Conservation (phyloP, 2,113 vertebrate species). For the Gavialis gangeticus region DNA sequence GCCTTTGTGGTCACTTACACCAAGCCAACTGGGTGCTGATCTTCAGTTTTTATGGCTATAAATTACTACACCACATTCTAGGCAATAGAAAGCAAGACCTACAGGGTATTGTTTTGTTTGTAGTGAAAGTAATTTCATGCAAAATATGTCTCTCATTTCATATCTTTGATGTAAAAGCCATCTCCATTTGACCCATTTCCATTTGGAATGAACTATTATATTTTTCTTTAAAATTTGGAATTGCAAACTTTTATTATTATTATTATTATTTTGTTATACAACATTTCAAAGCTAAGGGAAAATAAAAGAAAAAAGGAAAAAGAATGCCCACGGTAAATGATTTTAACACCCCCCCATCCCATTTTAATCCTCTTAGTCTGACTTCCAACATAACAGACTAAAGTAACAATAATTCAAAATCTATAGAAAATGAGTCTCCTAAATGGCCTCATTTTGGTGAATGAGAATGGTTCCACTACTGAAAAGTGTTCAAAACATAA, state of each 20-base stretch:
- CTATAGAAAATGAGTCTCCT: too few species aligned
- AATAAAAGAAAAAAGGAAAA: too few species aligned
- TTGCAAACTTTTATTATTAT: not conserved
- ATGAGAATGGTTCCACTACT: too few species aligned
- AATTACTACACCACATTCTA: not conserved
- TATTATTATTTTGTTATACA: not conserved
- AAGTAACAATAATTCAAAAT: too few species aligned
- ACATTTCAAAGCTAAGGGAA: not conserved
- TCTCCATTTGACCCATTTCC: not conserved
- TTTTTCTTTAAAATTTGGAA: not conserved
- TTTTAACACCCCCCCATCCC: too few species aligned
- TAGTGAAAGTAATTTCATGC: not conserved
- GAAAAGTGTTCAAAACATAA: too few species aligned
- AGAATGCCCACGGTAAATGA: too few species aligned
- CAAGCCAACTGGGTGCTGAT: not conserved
- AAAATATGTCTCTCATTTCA: fast-evolving
- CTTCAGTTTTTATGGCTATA: fast-evolving
- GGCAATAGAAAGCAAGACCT: not conserved
- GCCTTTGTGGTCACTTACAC: not conserved
- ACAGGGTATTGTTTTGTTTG: not conserved
- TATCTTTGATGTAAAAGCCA: not conserved
- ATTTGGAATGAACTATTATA: not conserved
- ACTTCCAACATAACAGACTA: too few species aligned
- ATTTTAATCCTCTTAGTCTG: too few species aligned
- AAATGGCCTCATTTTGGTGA: too few species aligned